Evolutionary conservation across 2,888 invertebrate genomes (phyloP).

Genomic region (Griposia aprilina): DNA sequence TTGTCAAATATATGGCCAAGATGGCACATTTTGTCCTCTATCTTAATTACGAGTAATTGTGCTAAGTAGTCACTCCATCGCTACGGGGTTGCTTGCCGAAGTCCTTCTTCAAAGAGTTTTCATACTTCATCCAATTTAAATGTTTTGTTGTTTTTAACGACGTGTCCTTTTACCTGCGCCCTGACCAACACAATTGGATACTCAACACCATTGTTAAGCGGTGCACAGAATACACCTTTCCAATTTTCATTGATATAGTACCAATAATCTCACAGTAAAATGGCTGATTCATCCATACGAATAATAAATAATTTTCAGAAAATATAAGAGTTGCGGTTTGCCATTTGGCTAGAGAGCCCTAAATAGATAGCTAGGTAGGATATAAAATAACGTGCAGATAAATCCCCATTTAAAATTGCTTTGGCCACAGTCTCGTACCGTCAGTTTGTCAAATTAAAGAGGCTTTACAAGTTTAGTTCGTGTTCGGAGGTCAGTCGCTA

Average conservation of each 20-base stretch:
- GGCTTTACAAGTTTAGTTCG: neutral
- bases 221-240: neutral
- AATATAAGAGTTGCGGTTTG: neutral
- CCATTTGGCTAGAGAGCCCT: neutral
- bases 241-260: neutral
- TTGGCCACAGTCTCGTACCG: neutral
- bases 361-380: neutral
- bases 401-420: neutral
- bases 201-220: neutral
- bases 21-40: no score
- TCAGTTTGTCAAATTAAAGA: conserved; percentile 14
- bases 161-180: no score
- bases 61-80: no score
- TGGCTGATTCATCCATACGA: neutral
- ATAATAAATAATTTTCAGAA: no score
- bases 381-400: neutral
- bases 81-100: no score
- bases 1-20: no score
- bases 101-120: no score
- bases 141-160: no score
- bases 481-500: neutral
- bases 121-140: no score
- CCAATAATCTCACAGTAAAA: neutral
- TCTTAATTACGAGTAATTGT: no score
- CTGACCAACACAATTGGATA: no score